These are phyloP conservation scores for Saturnia japonica DNA, from an alignment of 2,888 invertebrate genomes.

Conservation along the genomic window DNA sequence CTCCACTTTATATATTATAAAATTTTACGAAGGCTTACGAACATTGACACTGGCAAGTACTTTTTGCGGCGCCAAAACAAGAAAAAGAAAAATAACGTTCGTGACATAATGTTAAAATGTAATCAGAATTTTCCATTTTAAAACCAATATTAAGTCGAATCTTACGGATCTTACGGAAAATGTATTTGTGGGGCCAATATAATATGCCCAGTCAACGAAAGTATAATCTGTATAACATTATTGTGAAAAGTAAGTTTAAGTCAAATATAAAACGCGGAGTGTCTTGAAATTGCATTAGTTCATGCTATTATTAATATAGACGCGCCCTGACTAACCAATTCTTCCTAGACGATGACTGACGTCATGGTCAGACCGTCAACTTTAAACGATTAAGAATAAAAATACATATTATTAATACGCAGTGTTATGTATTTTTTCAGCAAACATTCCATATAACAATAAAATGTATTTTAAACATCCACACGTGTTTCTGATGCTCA, in stretches of 20 bases:
- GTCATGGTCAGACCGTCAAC: background rate
- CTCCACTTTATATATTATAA: too few species aligned
- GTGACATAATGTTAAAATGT: too few species aligned
- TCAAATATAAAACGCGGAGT: background rate
- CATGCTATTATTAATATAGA: background rate
- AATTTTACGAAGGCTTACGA: too few species aligned
- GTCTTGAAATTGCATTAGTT: background rate
- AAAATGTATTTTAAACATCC: constrained; percentile 7
- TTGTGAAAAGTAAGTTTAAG: background rate
- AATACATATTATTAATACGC: background rate
- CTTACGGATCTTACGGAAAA: too few species aligned
- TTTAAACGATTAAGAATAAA: background rate
- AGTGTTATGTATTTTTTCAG: background rate
- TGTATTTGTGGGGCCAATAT: too few species aligned
- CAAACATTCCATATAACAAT: background rate
- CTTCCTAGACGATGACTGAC: background rate
- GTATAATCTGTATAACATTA: background rate
- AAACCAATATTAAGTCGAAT: too few species aligned
- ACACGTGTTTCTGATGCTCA: constrained; percentile 17
- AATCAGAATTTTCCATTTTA: too few species aligned
- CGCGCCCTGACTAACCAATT: background rate
- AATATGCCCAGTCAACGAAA: background rate
- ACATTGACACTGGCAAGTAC: too few species aligned
- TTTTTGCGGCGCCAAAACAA: too few species aligned
- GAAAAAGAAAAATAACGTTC: too few species aligned